These are phyloP conservation scores for Amiota communis DNA, from an alignment of 2,888 invertebrate species.

Conservation along the genomic window DNA sequence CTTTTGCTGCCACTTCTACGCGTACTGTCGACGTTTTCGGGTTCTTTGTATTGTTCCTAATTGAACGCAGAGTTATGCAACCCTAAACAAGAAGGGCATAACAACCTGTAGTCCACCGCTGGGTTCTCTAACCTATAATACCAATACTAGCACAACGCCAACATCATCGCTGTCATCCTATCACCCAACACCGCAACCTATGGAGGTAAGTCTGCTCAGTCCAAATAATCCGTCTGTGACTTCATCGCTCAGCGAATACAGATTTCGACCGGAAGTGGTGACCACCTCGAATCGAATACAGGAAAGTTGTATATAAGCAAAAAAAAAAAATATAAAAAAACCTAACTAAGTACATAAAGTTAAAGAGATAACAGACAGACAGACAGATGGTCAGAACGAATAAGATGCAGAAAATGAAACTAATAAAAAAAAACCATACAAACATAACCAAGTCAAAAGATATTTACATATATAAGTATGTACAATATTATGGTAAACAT, in stretches of 20 bases:
- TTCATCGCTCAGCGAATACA: slow-evolving; percentile 85
- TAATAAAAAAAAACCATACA: slow-evolving; percentile 29
- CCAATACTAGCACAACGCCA: slow-evolving; percentile 60
- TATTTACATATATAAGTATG: slow-evolving; percentile 14
- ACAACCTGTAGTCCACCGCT: slow-evolving; percentile 73
- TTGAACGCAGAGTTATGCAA: slow-evolving; percentile 83
- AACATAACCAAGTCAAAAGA: slow-evolving; percentile 42
- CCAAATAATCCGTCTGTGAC: slow-evolving; percentile 77
- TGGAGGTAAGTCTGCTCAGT: slow-evolving; percentile 73
- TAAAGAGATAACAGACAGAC: background rate
- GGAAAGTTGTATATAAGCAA: slow-evolving; percentile 89
- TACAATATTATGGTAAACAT: slow-evolving; percentile 18
- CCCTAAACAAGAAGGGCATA: slow-evolving; percentile 81
- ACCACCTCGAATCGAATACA: slow-evolving; percentile 91
- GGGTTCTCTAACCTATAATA: slow-evolving; percentile 60
- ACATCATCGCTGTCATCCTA: slow-evolving; percentile 62
- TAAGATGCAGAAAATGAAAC: slow-evolving; percentile 1
- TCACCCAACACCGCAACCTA: slow-evolving; percentile 73
- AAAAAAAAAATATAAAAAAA: too few species aligned
- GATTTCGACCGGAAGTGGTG: slow-evolving; percentile 87
- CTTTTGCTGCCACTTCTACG: slow-evolving; percentile 11
- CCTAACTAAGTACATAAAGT: slow-evolving; percentile 18
- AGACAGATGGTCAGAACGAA: background rate
- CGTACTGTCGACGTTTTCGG: slow-evolving; percentile 20
- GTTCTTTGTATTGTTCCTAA: too few species aligned